Evolutionary conservation across 2,797 vertebrate genomes (phyloP), one percentile per base, ranked within the genome.

Genomic region (Acipenser oxyrinchus): DNA sequence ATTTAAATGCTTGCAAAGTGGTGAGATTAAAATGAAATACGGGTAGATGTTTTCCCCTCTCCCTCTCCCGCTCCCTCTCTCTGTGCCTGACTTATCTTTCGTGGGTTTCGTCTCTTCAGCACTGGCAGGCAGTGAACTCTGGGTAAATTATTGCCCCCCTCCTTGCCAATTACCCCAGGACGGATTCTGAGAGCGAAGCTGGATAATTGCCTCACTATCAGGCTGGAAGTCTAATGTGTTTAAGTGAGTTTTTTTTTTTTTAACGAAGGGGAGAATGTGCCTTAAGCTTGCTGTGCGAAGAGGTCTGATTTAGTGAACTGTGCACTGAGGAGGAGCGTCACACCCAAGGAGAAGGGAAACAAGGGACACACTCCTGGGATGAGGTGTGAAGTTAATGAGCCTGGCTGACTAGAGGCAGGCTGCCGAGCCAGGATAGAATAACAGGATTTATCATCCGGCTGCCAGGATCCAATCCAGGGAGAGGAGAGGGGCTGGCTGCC

Each of bases 1-100:
- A 92, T 95, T 96, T 95, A 95, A 96, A 95, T 93, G 91, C 90
- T 91, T 88, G 88, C 91, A 96, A 95, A 96, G 92, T 95, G 91
- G 84, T 75, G 82, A 95, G 93, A 96, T 96, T 94, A 94, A 93
- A 95, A 95, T 95, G 94, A 88, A 93, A 93, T 93, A 92, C 93
- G 89, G 90, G 88, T 88, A 83, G 88, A 86, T 90, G 88, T 90
- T 89, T 85, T 78, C 23, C 23, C 23, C 2, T 37, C 23, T 37
- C 23, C 23, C 23, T 37, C 23, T 37, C 23, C 23, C 23, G 23
- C 23, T 37, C 23, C 2, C 23, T 37, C 51, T 67, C 87, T 86
- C 85, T 76, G 88, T 89, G 89, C 89, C 90, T 91, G 89, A 93
- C 90, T 95, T 95, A 95, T 94, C 93, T 90, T 88, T 84, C 83